These are phyloP conservation scores for Zaprionus obscuricornis DNA, from an alignment of 2,888 invertebrate species.

Conservation along the genomic window DNA sequence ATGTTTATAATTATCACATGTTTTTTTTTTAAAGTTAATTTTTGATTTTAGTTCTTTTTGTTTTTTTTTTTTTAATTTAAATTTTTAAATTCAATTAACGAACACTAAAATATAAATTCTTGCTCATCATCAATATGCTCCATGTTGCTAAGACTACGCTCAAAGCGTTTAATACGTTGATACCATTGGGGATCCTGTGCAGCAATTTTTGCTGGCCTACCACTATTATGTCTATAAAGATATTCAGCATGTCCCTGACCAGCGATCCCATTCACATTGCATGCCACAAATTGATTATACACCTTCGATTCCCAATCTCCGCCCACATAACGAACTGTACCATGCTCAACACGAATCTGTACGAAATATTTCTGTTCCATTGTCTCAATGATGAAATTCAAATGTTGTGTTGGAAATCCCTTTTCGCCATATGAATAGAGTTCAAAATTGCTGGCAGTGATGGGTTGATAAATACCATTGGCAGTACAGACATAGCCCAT, in stretches of 20 bases:
- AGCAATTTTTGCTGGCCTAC: conserved; percentile 84
- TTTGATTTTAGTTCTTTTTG: too few species aligned
- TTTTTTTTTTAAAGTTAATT: too few species aligned
- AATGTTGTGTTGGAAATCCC: conserved; percentile 86
- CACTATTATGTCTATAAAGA: conserved; percentile 87
- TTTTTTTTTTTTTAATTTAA: too few species aligned
- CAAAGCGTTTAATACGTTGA: conserved; percentile 82
- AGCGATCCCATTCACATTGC: conserved; percentile 84
- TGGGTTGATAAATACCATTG: conserved; percentile 85
- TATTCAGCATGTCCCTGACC: conserved; percentile 90
- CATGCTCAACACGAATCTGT: conserved; percentile 86
- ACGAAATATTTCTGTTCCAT: conserved; percentile 85
- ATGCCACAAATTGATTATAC: conserved; percentile 86
- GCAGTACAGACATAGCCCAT: conserved; percentile 86
- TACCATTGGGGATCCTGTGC: conserved; percentile 86
- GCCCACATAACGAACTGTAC: conserved; percentile 87
- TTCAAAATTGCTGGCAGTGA: conserved; percentile 86
- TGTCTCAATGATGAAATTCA: conserved; percentile 87
- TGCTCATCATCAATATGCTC: conserved; percentile 44
- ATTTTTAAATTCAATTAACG: too few species aligned
- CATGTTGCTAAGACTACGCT: conserved; percentile 64
- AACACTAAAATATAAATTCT: conserved; percentile 65
- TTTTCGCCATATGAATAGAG: conserved; percentile 88
- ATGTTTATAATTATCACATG: too few species aligned
- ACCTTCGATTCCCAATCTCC: conserved; percentile 88